Conservation (phyloP, 92 coral and sea anemone genomes). For the Pocillopora grandis region DNA sequence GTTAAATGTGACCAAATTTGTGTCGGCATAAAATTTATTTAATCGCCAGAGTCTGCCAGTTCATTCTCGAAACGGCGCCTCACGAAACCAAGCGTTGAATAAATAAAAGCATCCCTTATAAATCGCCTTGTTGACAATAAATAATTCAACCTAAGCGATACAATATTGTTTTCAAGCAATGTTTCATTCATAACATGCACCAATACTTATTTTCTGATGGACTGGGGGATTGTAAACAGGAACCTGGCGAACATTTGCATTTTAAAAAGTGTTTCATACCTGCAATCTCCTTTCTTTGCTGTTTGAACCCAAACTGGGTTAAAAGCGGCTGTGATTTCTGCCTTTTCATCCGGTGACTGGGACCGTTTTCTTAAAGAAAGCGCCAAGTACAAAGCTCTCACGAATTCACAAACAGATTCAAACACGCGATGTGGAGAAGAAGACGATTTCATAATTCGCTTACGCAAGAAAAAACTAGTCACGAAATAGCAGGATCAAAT, state of each 20-base stretch:
- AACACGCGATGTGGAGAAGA: conserved; percentile 9
- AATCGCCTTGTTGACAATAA: too few relatives aligned
- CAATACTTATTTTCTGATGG: conserved; percentile 3
- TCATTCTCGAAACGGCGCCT: too few relatives aligned
- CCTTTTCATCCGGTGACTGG: conserved; percentile 28
- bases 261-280: conserved; percentile 15
- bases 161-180: too few relatives aligned
- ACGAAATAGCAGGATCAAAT: not conserved
- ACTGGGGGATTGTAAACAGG: conserved; percentile 20
- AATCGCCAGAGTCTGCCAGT: too few relatives aligned
- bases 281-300: conserved; percentile 27
- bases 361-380: conserved; percentile 25
- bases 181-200: not conserved
- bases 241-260: conserved; percentile 3
- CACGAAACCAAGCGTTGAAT: too few relatives aligned
- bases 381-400: conserved; percentile 19
- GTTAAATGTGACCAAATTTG: too few relatives aligned
- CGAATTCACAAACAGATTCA: conserved; percentile 17
- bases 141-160: too few relatives aligned
- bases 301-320: conserved; percentile 29
- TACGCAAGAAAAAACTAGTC: conserved; percentile 9
- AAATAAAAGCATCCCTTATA: too few relatives aligned
- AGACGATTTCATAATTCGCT: conserved; percentile 14
- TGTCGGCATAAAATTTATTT: too few relatives aligned
- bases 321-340: conserved; percentile 20